Evolutionary conservation across 53 echinoderm and acorn worm species (phyloP), one percentile per base, ranked within the genome.

Genomic region (Astropecten irregularis): DNA sequence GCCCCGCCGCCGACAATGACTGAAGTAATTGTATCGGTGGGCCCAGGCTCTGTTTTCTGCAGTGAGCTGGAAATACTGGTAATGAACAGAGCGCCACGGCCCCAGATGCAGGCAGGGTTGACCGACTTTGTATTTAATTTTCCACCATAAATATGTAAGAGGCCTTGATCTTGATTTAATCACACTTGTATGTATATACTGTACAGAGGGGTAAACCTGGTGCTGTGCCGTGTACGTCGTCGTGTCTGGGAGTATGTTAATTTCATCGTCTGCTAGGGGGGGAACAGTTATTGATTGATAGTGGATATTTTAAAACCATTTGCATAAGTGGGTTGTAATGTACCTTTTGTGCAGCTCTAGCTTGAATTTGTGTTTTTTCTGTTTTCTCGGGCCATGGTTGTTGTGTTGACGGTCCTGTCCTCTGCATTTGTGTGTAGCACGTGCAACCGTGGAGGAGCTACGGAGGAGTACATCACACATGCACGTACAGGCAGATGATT

Each of bases 131-230:
- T 31, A 77, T 77, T 77, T 77, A 77, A 77, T 77, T 77, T 54
- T 60, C 29, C 61, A 77, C 60, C 55, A 77, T 77, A 77, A 77
- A 77, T 77, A 77, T 77, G 77, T 30, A 54, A 60, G 77, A 77
- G 77, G 77, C 77, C 77, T 77, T 77, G 77, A 77, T 77, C 77
- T 77, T 77, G 77, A 77, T 77, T 77, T 60, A 61, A 61, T 59
- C 77, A 59, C 32, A 54, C 77, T 30, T 60, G 30, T 60, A 19
- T 77, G 77, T 55, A 46, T 77, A 61, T 19, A 46, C 47, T n/a
- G n/a, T n/a, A n/a, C 65, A 29, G 36, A 37, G n/a, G 39, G 65
- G 38, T 37, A 38, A 7, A 36, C 39, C 9, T 16, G 35, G 65
- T 37, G 9, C 37, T 46, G 47, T 14, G n/a, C 9, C 23, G 66